phyloP scores from a whole-genome alignment of 2,888 invertebrate genomes.

The Drosophila prostipennis region DNA sequence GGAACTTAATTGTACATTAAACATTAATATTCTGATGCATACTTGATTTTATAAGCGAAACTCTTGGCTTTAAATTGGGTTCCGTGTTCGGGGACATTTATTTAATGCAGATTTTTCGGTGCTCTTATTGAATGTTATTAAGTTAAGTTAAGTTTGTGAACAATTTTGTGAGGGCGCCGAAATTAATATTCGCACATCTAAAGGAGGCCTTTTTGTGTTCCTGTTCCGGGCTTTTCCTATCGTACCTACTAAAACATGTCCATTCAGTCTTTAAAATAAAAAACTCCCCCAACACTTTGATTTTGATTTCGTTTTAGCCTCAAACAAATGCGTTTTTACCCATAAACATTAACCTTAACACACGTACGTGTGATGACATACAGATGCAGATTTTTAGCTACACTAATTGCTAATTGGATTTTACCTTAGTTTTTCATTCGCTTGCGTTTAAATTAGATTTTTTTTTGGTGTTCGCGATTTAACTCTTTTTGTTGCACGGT shows the following conservation, averaged over 20 bases:
- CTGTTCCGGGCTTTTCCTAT: constrained; percentile 3
- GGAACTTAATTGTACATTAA: constrained; percentile 55
- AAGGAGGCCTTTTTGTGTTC: constrained; percentile 10
- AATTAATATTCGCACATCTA: neutral
- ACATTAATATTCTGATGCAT: constrained; percentile 38
- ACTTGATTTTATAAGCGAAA: constrained; percentile 35
- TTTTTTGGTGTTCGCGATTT: constrained; percentile 36
- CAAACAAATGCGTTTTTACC: constrained; percentile 29
- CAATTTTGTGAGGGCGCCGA: neutral
- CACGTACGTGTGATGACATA: constrained; percentile 18
- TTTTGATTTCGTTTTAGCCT: constrained; percentile 38
- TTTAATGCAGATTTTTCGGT: constrained; percentile 7
- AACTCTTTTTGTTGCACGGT: constrained; percentile 55
- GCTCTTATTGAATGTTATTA: constrained; percentile 4
- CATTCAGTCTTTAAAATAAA: constrained; percentile 63
- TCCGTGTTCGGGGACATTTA: constrained; percentile 5
- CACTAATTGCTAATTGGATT: constrained; percentile 60
- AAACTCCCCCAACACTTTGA: constrained; percentile 38
- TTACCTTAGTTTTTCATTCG: constrained; percentile 33
- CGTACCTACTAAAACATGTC: constrained; percentile 29
- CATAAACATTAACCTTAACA: constrained; percentile 38
- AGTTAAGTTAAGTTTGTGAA: neutral
- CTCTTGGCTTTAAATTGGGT: constrained; percentile 8
- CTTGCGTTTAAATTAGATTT: constrained; percentile 51
- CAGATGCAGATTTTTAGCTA: constrained; percentile 45